Evolutionary conservation across 2,113 vertebrate genomes (phyloP).

Genomic region (Halichoeres trimaculatus): DNA sequence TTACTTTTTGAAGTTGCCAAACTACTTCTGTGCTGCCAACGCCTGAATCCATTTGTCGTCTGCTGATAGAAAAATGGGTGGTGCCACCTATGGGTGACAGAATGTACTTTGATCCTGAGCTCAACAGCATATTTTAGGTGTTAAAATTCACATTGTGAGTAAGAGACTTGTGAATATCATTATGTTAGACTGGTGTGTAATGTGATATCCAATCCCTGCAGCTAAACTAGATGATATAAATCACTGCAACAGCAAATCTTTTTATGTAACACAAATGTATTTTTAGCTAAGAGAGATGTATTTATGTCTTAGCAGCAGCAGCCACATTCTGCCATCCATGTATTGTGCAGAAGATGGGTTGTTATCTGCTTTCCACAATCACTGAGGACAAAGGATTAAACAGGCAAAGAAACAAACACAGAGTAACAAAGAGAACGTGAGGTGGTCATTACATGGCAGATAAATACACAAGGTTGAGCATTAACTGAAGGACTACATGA

Average conservation of each 20-base stretch:
- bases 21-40: neutral
- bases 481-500: slow-evolving; percentile 16
- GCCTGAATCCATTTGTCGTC: neutral
- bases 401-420: neutral
- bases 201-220: slow-evolving; percentile 1
- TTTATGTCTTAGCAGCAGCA: slow-evolving; percentile 48
- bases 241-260: slow-evolving; percentile 28
- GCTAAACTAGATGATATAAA: slow-evolving; percentile 18
- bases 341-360: slow-evolving; percentile 55
- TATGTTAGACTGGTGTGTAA: slow-evolving; percentile 7
- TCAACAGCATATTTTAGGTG: neutral
- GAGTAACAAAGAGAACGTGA: neutral
- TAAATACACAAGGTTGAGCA: slow-evolving; percentile 8
- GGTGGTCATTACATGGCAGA: slow-evolving; percentile 2
- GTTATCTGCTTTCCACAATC: slow-evolving; percentile 46
- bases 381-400: slow-evolving; percentile 8
- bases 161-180: neutral
- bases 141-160: slow-evolving; percentile 3
- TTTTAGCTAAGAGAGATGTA: slow-evolving; percentile 56
- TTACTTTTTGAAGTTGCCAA: neutral
- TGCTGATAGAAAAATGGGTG: slow-evolving; percentile 38
- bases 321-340: slow-evolving; percentile 43
- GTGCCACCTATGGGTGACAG: slow-evolving; percentile 63
- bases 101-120: slow-evolving; percentile 5
- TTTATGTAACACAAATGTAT: slow-evolving; percentile 65